Evolutionary conservation across 2,113 vertebrate species (phyloP).

Genomic region (Leucopsar rothschildi): DNA sequence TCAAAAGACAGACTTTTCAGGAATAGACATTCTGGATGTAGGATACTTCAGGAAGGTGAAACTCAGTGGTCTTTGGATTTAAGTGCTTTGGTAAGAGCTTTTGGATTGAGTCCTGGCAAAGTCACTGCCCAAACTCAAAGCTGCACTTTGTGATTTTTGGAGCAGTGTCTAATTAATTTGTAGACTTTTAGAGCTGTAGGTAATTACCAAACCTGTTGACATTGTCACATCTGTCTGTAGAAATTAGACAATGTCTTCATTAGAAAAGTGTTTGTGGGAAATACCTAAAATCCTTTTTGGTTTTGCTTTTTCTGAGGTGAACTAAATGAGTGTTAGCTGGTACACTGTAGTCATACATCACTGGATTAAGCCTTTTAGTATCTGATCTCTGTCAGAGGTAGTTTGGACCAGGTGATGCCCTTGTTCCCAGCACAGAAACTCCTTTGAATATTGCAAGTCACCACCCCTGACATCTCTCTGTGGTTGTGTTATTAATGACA

Average conservation of each 20-base stretch:
- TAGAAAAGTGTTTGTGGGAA: background rate
- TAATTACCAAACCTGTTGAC: background rate
- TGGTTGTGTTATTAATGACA: background rate
- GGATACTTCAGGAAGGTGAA: background rate
- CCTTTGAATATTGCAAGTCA: background rate
- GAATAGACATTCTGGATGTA: background rate
- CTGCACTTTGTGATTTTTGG: background rate
- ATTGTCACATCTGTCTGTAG: background rate
- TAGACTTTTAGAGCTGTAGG: background rate
- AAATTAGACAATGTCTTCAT: background rate
- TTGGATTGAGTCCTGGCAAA: background rate
- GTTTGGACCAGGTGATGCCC: background rate
- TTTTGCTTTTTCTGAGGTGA: background rate
- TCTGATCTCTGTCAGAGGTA: background rate
- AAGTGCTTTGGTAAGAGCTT: background rate
- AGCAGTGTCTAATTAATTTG: background rate
- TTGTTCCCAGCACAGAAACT: background rate
- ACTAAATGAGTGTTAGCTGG: background rate
- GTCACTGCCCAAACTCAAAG: background rate
- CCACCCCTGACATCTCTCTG: background rate
- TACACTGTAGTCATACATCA: accelerated
- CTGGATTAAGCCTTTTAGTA: background rate
- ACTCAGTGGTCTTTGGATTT: background rate
- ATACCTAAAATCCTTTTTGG: background rate
- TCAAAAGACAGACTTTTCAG: background rate